Percentiles rank a stretch among this genome's conserved stretches.
Conservation (phyloP, 1,140 invertebrate species). For the Drosophila sp. region DNA sequence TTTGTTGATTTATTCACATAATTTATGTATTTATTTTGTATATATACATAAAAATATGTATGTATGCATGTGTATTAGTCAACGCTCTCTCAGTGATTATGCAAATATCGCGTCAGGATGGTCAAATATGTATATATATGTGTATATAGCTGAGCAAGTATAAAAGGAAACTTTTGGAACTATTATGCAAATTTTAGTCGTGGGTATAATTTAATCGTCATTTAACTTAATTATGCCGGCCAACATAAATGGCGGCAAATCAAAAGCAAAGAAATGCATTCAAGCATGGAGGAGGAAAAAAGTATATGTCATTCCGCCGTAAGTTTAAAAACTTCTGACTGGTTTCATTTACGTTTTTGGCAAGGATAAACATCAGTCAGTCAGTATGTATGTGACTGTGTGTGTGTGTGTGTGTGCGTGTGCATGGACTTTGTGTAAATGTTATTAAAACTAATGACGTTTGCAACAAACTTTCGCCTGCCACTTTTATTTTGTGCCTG, state of each 20-base stretch:
- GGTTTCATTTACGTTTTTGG: constrained; percentile 42
- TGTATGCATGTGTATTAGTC: constrained; percentile 32
- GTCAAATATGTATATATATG: background rate
- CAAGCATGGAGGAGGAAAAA: constrained; percentile 20
- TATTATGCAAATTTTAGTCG: constrained; percentile 18
- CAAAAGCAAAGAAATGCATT: constrained; percentile 14
- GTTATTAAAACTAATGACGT: constrained; percentile 78
- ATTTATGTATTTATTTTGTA: constrained; percentile 62
- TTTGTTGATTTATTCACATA: constrained; percentile 59
- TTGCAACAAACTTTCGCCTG: constrained; percentile 54
- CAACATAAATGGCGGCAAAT: constrained; percentile 25
- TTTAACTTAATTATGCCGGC: constrained; percentile 28
- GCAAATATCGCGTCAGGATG: constrained; percentile 38
- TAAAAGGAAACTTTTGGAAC: constrained; percentile 11
- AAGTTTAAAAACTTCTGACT: constrained; percentile 54
- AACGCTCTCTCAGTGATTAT: constrained; percentile 56
- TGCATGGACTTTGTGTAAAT: constrained; percentile 53
- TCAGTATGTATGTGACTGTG: constrained; percentile 2
- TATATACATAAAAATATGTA: constrained; percentile 31
- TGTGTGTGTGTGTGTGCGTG: constrained; percentile 9
- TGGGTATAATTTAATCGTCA: constrained; percentile 25
- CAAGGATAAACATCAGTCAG: constrained; percentile 24
- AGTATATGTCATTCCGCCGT: constrained; percentile 48
- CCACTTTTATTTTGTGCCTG: constrained; percentile 35
- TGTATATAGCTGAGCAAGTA: background rate